Conservation (phyloP, 2,113 vertebrate species). For the Okapia johnstoni region DNA sequence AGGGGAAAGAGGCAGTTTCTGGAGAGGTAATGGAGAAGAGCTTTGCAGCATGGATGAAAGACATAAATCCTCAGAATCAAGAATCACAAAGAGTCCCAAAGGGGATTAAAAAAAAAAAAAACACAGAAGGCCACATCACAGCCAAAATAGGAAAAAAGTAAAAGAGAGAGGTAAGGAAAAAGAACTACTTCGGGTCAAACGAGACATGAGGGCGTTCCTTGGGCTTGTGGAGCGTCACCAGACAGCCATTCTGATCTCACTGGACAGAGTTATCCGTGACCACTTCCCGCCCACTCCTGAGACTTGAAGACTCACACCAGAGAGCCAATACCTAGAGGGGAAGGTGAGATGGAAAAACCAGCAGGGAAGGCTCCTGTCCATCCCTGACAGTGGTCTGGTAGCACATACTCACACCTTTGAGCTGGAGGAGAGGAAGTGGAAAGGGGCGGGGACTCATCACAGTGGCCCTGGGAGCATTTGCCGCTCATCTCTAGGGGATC, state of each 20-base stretch:
- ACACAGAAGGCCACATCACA: not conserved
- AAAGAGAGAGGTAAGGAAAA: not conserved
- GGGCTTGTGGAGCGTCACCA: rapidly evolving
- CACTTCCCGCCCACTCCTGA: not conserved
- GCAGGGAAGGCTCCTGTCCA: not conserved
- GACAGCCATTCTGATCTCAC: not conserved
- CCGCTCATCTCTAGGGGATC: not conserved
- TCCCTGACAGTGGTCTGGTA: not conserved
- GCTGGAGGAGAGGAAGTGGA: not conserved
- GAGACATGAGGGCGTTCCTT: rapidly evolving
- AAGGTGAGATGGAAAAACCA: not conserved
- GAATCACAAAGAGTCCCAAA: not conserved
- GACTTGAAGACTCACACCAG: rapidly evolving
- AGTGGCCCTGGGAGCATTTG: rapidly evolving
- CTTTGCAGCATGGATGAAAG: not conserved
- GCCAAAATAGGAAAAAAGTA: not conserved
- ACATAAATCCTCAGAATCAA: not conserved
- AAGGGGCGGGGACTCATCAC: not conserved
- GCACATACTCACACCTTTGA: not conserved
- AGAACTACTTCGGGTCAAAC: not conserved
- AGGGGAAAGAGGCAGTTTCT: not conserved
- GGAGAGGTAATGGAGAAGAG: not conserved
- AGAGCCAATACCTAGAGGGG: not conserved
- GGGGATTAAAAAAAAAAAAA: not conserved
- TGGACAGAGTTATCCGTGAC: rapidly evolving